phyloP scores from a whole-genome alignment of 2,888 invertebrate species.

The Eilema sororculum region DNA sequence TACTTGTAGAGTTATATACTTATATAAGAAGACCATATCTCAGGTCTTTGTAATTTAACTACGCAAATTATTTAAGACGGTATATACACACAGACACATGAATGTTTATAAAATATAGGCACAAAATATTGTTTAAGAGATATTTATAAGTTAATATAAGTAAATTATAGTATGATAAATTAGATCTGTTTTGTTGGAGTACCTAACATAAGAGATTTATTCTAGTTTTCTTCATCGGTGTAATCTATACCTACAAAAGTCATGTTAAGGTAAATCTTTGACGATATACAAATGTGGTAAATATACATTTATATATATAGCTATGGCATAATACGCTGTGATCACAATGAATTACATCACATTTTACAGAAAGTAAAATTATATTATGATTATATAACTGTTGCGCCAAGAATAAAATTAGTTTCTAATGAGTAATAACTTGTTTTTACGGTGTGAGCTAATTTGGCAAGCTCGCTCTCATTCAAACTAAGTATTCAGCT shows the following conservation, averaged over 20 bases:
- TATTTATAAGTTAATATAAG: background rate
- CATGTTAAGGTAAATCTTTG: background rate
- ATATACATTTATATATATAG: background rate
- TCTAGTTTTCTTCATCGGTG: background rate
- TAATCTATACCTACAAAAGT: background rate
- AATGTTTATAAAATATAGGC: background rate
- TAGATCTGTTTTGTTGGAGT: constrained; percentile 6
- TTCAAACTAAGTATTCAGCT: constrained; percentile 11
- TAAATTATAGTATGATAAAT: constrained; percentile 1
- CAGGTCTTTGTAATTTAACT: background rate
- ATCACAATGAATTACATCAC: constrained; percentile 16
- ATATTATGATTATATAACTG: constrained; percentile 6
- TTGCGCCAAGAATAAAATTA: constrained; percentile 16
- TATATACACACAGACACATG: background rate
- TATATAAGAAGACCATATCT: background rate
- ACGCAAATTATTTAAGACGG: background rate
- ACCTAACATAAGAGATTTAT: constrained; percentile 3
- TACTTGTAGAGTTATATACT: background rate
- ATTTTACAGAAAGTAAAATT: constrained; percentile 1
- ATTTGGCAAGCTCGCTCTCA: constrained; percentile 38
- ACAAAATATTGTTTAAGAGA: constrained; percentile 1
- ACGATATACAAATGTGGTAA: too few relatives aligned
- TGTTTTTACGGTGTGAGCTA: constrained; percentile 19
- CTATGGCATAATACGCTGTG: background rate
- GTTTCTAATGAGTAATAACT: constrained; percentile 29